Conservation (phyloP, 2,797 vertebrate species). For the Rhabdomys pumilio region DNA sequence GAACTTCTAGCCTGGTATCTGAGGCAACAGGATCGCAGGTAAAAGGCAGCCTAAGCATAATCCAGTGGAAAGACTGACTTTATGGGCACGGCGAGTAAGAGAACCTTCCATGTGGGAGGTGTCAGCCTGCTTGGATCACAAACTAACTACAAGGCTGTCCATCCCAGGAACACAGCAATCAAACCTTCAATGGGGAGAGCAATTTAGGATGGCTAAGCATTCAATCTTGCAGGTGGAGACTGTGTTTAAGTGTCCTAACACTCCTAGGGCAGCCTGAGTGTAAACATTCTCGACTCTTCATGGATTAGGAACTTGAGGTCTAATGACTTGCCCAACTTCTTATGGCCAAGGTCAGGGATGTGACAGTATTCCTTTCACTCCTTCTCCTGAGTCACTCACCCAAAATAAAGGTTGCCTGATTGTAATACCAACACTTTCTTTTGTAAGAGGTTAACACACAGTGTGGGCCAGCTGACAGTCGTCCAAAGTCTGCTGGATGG, state of each 20-base stretch:
- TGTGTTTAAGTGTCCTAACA: background rate
- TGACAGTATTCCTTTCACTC: background rate
- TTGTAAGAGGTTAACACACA: background rate
- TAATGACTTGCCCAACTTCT: background rate
- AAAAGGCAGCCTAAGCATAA: background rate
- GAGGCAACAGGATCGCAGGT: background rate
- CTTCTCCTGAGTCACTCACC: background rate
- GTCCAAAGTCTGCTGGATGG: background rate
- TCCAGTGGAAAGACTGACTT: background rate
- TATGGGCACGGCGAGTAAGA: background rate
- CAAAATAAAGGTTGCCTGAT: slow-evolving; percentile 38
- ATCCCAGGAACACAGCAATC: background rate
- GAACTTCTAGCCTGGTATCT: background rate
- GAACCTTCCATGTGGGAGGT: background rate
- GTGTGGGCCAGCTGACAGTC: background rate
- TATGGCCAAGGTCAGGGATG: background rate
- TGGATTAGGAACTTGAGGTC: background rate
- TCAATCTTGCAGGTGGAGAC: background rate
- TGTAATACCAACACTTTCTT: background rate
- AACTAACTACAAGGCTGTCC: background rate
- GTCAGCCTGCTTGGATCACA: background rate
- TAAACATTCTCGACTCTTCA: background rate
- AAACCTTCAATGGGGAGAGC: background rate
- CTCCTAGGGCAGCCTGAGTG: background rate
- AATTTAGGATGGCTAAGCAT: background rate